Base-by-base conservation (phyloP, 2,113 vertebrate species). In the Pygoscelis antarcticus region DNA sequence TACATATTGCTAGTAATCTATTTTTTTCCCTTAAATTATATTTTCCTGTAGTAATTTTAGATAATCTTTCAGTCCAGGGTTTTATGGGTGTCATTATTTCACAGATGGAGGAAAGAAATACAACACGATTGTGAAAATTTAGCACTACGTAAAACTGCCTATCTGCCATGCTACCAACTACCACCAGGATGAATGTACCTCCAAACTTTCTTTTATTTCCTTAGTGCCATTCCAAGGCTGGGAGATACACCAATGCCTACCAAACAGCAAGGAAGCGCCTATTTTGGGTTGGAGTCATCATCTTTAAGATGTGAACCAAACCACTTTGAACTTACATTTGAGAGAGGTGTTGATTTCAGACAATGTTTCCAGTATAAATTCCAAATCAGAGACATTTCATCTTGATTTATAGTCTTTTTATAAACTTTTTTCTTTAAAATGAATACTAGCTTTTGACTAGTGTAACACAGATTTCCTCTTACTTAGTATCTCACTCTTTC, bases 41-140 rank as follows among this genome's bases (percentile, higher is more conserved):
- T 65, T 93, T 83, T 75, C 57, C 55, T 65, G 15, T 62, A 72
- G 62, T 77, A 87, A 77, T 54, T 90, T 55, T 44, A 64, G 34
- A 44, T 83, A 90, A 83, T 49, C 15, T 81, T 92, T 77, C 72
- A 65, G 88, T 70, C 54, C 30, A 47, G 30, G 25, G 40, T 83
- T 96, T 95, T 93, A 86, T 49, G 44, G 14, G 5, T 71, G 21
- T 34, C 57, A 18, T 82, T 66, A 69, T 72, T 96, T 95, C 88
- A 69, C 5, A 6, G 52, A 76, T 21, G 25, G 79, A 90, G 36
- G 70, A 72, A 85, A 92, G 65, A 90, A 94, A 65, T 68, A 60
- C 38, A 38, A 25, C 36, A 57, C 1, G 1, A 11, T 36, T 47
- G 27, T 90, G 81, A 89, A 79, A 89, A 87, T 87, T 51, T 46